Conservation (phyloP, 1,140 invertebrate genomes). For the Musca domestica region DNA sequence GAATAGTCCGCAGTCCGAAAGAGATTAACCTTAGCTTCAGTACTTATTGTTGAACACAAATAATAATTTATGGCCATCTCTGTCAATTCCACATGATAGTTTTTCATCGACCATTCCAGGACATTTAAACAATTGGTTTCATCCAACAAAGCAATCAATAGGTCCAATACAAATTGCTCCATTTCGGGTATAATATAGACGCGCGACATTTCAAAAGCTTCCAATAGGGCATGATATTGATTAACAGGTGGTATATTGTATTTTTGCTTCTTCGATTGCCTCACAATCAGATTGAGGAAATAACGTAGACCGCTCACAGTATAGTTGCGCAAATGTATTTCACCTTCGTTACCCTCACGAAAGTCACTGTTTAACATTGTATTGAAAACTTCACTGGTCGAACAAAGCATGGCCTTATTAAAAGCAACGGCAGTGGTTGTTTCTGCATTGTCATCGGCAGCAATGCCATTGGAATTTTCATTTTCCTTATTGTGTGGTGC, state of each 20-base stretch:
- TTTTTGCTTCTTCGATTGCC: conserved; percentile 27
- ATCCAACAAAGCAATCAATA: conserved; percentile 42
- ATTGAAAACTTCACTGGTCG: conserved; percentile 50
- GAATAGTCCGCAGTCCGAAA: conserved; percentile 47
- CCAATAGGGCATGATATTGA: conserved; percentile 43
- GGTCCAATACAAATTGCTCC: conserved; percentile 39
- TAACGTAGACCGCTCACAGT: conserved; percentile 42
- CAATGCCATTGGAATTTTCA: neutral
- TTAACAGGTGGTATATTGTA: conserved; percentile 30
- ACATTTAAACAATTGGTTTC: conserved; percentile 40
- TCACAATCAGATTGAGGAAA: conserved; percentile 46
- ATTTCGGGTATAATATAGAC: conserved; percentile 50
- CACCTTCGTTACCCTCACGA: conserved; percentile 45
- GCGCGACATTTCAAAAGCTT: conserved; percentile 50
- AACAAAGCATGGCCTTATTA: conserved; percentile 47
- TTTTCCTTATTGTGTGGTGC: conserved; percentile 7
- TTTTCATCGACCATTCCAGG: conserved; percentile 49
- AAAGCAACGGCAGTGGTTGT: conserved; percentile 37
- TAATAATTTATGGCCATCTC: conserved; percentile 50
- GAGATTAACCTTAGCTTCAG: conserved; percentile 39
- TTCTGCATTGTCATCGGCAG: neutral
- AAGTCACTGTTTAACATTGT: conserved; percentile 52
- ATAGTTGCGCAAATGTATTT: conserved; percentile 44
- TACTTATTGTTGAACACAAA: conserved; percentile 38
- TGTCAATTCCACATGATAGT: conserved; percentile 48